phyloP scores from a whole-genome alignment of 2,113 vertebrate genomes.

The Varanus salvator region DNA sequence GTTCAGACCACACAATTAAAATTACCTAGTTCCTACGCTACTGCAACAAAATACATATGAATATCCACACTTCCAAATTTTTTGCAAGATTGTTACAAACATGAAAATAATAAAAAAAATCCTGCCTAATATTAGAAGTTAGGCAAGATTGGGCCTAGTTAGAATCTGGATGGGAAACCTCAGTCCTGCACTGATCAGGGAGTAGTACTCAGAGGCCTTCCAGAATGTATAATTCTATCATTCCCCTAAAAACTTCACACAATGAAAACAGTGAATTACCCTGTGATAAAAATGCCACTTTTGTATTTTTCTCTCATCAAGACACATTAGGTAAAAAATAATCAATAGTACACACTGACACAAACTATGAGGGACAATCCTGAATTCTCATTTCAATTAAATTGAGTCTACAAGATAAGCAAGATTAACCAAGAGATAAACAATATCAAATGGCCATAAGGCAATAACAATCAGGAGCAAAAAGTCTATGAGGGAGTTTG shows the following conservation, averaged over 20 bases:
- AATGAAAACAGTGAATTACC: background rate
- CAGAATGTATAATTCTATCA: no score
- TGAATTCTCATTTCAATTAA: background rate
- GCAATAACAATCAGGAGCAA: background rate
- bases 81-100: background rate
- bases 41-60: background rate
- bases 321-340: background rate
- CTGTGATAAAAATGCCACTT: background rate
- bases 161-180: no score
- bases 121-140: no score
- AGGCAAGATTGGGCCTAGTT: no score
- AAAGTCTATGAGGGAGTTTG: no score
- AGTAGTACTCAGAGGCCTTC: no score
- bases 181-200: no score
- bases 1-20: conserved; percentile 48
- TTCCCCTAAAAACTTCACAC: background rate
- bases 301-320: background rate
- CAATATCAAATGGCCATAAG: background rate
- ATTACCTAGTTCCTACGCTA: background rate
- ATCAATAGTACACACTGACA: background rate
- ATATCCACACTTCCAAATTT: background rate
- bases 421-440: background rate
- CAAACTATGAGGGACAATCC: background rate
- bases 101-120: background rate
- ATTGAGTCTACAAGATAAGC: background rate